Percentiles rank a stretch among this genome's conserved stretches.
Evolutionary conservation across 2,888 invertebrate species (phyloP).

Genomic region (Acleris sparsana): DNA sequence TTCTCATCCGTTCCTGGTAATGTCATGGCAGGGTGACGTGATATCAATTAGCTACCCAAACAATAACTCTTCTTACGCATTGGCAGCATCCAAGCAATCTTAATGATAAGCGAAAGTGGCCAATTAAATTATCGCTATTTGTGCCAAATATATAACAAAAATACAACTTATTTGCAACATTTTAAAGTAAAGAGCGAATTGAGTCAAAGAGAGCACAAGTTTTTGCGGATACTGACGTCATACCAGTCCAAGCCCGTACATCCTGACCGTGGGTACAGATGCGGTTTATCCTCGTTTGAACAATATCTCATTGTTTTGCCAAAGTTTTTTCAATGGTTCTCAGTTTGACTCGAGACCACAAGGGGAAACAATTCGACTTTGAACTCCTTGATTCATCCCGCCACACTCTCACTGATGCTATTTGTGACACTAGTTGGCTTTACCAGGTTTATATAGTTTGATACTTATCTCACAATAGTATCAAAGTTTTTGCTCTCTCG

Average conservation of each 20-base stretch:
- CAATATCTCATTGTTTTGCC: neutral
- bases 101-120: neutral
- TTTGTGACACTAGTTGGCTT: too few species aligned
- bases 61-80: neutral
- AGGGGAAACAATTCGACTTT: too few species aligned
- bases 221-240: too few species aligned
- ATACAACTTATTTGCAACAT: neutral
- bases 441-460: too few species aligned
- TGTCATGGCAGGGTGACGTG: constrained; percentile 3
- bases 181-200: too few species aligned
- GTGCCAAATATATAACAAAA: neutral
- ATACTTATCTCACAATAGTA: too few species aligned
- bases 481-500: too few species aligned
- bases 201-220: too few species aligned
- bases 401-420: too few species aligned
- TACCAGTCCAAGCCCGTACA: neutral
- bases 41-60: neutral
- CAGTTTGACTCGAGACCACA: too few species aligned
- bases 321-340: too few species aligned
- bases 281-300: constrained; percentile 1
- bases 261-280: neutral
- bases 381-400: too few species aligned
- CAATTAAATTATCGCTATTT: neutral
- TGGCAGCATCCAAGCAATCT: neutral
- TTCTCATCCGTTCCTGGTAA: neutral